Base-by-base conservation (phyloP, 2,797 vertebrate species). In the Eulemur rubriventer region DNA sequence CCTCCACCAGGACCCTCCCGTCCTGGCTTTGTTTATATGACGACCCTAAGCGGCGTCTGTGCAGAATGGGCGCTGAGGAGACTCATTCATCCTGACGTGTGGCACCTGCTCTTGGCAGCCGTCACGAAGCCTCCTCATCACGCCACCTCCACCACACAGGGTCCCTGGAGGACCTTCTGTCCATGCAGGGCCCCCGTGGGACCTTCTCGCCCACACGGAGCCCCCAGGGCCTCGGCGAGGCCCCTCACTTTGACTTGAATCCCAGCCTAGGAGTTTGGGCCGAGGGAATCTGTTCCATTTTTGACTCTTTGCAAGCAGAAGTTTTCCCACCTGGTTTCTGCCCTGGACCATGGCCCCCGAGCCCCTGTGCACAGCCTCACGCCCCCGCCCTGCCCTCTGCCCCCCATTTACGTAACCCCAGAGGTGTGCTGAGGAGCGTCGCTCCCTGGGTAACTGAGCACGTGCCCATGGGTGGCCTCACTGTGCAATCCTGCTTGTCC, bases 401-500 rank as follows among this genome's bases (percentile, higher is more conserved):
- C 6, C 46, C 52, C 14, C 0, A 0, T 8, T 26, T 38, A n/a
- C 26, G 4, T 10, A n/a, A 10, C 33, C 24, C 11, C 33, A 0
- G 13, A 3, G 48, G n/a, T 12, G 14, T 1, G 0, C 0, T 0
- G 67, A 6, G 59, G 30, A 5, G 1, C 0, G 0, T 55, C 12
- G 4, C 26, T 5, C 26, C 1, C 3, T 33, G 41, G 20, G 28
- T 12, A 10, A 20, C 30, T 0, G 20, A 3, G 18, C 0, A 1
- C 0, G 0, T 2, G 1, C 24, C 75, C 4, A 4, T 2, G 7
- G 57, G 26, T 11, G 5, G 33, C 2, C 28, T 61, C 43, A 0
- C 35, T 22, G 14, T 0, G 0, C 1, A 3, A 6, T 41, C 67
- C 57, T 2, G 4, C 16, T 17, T 9, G 24, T 41, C 18, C 0